Conservation (phyloP, 2,888 invertebrate species). For the Chymomyza caudatula region DNA sequence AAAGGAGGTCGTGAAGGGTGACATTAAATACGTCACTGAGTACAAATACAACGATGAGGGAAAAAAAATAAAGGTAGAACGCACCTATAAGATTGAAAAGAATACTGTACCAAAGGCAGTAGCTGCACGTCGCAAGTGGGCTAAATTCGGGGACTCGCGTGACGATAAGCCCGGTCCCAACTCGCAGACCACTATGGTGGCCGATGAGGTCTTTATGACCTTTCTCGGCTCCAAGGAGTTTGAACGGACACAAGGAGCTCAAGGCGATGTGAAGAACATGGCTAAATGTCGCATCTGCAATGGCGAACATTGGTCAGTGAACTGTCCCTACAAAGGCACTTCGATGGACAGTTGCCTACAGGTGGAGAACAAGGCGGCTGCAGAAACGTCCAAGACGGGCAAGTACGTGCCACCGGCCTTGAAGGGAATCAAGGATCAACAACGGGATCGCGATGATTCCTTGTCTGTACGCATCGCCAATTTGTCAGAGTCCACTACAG, state of each 20-base stretch:
- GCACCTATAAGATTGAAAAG: too few relatives aligned
- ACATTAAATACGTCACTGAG: slow-evolving; percentile 93
- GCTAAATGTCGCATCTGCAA: slow-evolving; percentile 92
- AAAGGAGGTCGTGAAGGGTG: slow-evolving; percentile 89
- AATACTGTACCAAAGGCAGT: too few relatives aligned
- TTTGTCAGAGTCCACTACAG: slow-evolving; percentile 96
- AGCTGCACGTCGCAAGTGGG: too few relatives aligned
- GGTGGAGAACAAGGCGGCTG: slow-evolving; percentile 80
- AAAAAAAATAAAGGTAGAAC: too few relatives aligned
- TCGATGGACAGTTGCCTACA: slow-evolving; percentile 83
- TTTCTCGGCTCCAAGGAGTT: slow-evolving; percentile 93
- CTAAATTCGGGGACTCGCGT: too few relatives aligned
- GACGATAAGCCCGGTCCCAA: too few relatives aligned
- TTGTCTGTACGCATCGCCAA: slow-evolving; percentile 98
- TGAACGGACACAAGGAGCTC: slow-evolving; percentile 88
- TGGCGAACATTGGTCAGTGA: slow-evolving; percentile 98
- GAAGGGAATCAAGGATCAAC: slow-evolving; percentile 87
- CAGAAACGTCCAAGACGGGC: slow-evolving; percentile 70
- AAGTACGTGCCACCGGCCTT: slow-evolving; percentile 94
- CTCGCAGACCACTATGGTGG: too few relatives aligned
- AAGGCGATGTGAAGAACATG: slow-evolving; percentile 88
- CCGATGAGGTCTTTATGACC: slow-evolving; percentile 97
- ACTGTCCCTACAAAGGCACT: slow-evolving; percentile 95
- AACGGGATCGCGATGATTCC: slow-evolving; percentile 86
- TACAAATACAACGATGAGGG: slow-evolving; percentile 94